Base-by-base conservation (phyloP, 2,888 invertebrate genomes). In the Odontomyia ornata region DNA sequence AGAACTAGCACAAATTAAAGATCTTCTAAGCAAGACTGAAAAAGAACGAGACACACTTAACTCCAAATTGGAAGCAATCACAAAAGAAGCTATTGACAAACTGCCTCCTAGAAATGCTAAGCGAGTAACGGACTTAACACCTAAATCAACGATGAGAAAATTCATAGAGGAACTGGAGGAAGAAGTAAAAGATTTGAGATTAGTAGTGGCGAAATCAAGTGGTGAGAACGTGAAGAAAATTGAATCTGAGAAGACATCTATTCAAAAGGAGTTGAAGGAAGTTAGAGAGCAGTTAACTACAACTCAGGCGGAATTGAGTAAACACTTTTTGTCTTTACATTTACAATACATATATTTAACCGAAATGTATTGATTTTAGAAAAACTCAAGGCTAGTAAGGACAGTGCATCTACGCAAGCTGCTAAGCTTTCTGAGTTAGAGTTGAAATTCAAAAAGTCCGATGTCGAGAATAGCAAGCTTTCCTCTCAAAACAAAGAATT, bases 91-190 rank as follows among this genome's bases (percentile, higher is more conserved):
- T 0, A 88, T 91, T n/a, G 89, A 89, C 81, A 90, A 90, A 36
- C 90, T 92, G 81, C 93, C 91, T 80, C 89, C 91, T 27, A 89
- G 93, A 81, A 89, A 89, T n/a, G 90, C 93, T 2, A 93, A 93
- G 83, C 92, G 92, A 82, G 89, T 92, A 9, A 92, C 92, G 7
- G 94, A 94, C 82, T 86, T 86, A 18, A 86, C 86, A 23, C 86
- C 86, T 0, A 86, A 86, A 80, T 84, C 84, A 76, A 85, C 84
- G 69, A 87, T 95, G 82, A 94, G 84, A 81, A 94, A 91, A 82
- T 94, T 95, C 92, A 92, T 96, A 1, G 93, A 93, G 77, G 96
- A 97, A 80, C 88, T 96, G 81, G 96, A 96, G 86, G 93, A 91
- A 83, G 96, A 97, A 89, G 93, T 96, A 80, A 91, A 93, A 30